A percentile compares a stretch with the other conserved stretches of the same genome.
These are phyloP conservation scores for Euclidia mi DNA, from an alignment of 2,888 invertebrate species.

Conservation along the genomic window DNA sequence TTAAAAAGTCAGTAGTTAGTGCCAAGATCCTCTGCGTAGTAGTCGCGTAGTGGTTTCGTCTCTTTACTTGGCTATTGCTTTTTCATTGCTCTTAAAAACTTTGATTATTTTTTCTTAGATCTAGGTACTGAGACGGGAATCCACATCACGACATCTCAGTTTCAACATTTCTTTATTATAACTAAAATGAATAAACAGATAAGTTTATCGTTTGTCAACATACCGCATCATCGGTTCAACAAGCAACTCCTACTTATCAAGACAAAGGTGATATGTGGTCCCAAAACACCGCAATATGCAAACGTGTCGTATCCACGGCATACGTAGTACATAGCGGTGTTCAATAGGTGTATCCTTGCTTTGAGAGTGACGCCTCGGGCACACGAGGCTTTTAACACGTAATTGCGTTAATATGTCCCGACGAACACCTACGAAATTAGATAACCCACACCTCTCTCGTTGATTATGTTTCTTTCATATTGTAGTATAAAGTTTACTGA, in stretches of 20 bases:
- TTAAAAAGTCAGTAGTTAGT: too few relatives aligned
- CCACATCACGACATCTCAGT: too few relatives aligned
- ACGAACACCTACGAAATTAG: slow-evolving; percentile 81
- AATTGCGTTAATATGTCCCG: slow-evolving; percentile 85
- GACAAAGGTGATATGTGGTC: slow-evolving; percentile 16
- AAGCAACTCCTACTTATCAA: background rate
- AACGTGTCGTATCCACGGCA: slow-evolving; percentile 52
- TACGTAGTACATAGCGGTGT: slow-evolving; percentile 33
- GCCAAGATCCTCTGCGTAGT: too few relatives aligned
- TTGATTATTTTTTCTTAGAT: too few relatives aligned
- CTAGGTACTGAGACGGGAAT: too few relatives aligned
- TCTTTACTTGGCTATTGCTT: too few relatives aligned
- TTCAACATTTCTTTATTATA: too few relatives aligned
- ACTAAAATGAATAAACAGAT: too few relatives aligned
- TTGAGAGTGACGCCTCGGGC: slow-evolving; percentile 76
- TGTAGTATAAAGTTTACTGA: slow-evolving; percentile 5
- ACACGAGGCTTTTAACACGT: slow-evolving; percentile 83
- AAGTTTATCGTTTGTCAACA: too few relatives aligned
- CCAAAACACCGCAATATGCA: slow-evolving; percentile 42
- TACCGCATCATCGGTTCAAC: too few relatives aligned
- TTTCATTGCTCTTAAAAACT: too few relatives aligned
- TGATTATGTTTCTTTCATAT: slow-evolving; percentile 56
- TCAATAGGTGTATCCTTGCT: slow-evolving; percentile 68
- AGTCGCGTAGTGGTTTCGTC: too few relatives aligned
- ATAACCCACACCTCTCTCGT: slow-evolving; percentile 59